Evolutionary conservation across 2,113 vertebrate species (phyloP).

Genomic region (Passer montanus): DNA sequence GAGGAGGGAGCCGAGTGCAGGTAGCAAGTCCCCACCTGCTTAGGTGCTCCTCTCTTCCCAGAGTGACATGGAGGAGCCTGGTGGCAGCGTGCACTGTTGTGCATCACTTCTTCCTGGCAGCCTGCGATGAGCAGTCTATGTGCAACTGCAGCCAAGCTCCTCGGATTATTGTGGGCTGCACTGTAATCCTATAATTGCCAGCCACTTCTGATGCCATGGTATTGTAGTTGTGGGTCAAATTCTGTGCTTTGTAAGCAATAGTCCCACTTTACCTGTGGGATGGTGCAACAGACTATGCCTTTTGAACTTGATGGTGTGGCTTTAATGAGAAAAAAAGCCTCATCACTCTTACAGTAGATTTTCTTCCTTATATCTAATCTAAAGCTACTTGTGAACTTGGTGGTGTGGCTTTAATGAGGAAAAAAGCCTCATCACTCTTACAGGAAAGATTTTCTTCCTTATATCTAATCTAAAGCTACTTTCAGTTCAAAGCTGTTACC

Average conservation of each 20-base stretch:
- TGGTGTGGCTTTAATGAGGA: not conserved
- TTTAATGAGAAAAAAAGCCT: not conserved
- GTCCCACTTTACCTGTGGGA: not conserved
- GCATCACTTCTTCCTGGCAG: not conserved
- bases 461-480: not conserved
- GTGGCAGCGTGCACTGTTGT: rapidly evolving
- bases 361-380: not conserved
- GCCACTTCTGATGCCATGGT: slow-evolving; percentile 36
- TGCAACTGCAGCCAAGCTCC: not conserved
- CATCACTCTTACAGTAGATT: not conserved
- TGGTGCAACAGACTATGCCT: not conserved
- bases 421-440: not conserved
- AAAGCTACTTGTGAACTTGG: not conserved
- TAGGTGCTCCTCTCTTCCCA: not conserved
- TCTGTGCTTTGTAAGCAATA: not conserved
- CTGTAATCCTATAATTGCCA: slow-evolving; percentile 61
- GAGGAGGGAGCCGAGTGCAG: not conserved
- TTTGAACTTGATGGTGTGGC: rapidly evolving
- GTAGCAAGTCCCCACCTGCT: not conserved
- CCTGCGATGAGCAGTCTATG: rapidly evolving
- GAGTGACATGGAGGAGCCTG: not conserved
- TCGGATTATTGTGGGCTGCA: slow-evolving; percentile 6
- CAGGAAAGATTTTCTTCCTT: not conserved
- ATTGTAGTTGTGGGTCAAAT: not conserved
- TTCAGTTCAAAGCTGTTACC: not conserved